phyloP scores from a whole-genome alignment of 2,797 vertebrate species.

The Rallus crepitans region DNA sequence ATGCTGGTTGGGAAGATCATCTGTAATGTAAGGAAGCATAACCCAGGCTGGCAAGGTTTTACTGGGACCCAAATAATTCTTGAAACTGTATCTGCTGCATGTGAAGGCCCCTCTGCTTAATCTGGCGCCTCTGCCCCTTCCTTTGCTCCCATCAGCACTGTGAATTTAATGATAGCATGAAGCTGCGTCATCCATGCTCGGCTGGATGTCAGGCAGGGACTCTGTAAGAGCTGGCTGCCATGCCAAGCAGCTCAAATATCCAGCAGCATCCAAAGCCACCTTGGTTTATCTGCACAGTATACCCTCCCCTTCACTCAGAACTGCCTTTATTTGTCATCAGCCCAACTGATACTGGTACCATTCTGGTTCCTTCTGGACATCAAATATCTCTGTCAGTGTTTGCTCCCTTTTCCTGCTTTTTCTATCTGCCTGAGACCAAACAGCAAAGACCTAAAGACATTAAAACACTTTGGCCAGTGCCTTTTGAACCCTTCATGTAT shows the following conservation, averaged over 20 bases:
- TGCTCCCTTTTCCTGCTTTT: not conserved
- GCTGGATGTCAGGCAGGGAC: not conserved
- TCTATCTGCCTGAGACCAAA: not conserved
- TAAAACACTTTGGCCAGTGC: not conserved
- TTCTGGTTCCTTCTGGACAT: not conserved
- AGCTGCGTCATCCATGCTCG: not conserved
- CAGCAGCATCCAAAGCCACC: not conserved
- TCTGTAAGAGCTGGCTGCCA: not conserved
- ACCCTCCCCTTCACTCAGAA: not conserved
- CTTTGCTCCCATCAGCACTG: not conserved
- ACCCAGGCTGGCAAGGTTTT: not conserved
- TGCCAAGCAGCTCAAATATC: not conserved
- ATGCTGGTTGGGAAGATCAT: not conserved
- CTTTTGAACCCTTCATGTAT: not conserved
- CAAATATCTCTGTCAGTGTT: not conserved
- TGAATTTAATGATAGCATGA: not conserved
- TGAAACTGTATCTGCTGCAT: not conserved
- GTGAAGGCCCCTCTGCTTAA: not conserved
- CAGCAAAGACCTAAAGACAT: not conserved
- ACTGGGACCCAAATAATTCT: not conserved
- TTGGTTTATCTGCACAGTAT: not conserved
- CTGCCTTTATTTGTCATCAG: not conserved
- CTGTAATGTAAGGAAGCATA: not conserved
- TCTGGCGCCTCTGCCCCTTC: not conserved
- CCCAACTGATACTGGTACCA: not conserved